A percentile compares a stretch with the other conserved stretches of the same genome.
Conservation (phyloP, 2,113 vertebrate genomes). For the Prunella himalayana region DNA sequence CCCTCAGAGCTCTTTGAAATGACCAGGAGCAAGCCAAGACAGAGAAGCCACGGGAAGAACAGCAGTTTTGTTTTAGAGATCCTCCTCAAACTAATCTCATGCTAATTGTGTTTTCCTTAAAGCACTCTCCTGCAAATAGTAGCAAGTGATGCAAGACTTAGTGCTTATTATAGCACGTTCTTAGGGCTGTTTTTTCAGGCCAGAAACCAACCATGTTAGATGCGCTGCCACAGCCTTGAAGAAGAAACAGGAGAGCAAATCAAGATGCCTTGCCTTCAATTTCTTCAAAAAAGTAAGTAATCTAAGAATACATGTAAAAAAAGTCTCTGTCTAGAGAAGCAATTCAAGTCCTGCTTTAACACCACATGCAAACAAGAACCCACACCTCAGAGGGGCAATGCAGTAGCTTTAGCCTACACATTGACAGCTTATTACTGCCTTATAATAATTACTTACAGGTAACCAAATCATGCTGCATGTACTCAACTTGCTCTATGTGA, state of each 20-base stretch:
- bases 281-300: neutral
- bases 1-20: neutral
- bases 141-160: constrained; percentile 6
- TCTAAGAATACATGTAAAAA: neutral
- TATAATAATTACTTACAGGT: neutral
- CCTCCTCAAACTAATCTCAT: constrained; percentile 9
- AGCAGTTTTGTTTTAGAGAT: neutral
- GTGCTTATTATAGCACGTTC: neutral
- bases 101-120: constrained; percentile 32
- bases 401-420: neutral
- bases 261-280: neutral
- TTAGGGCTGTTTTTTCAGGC: neutral
- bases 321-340: neutral
- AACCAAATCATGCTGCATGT: neutral
- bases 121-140: constrained; percentile 1
- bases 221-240: neutral
- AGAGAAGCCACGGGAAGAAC: neutral
- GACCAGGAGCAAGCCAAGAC: neutral
- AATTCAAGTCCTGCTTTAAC: neutral
- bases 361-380: neutral
- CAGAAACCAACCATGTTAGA: neutral
- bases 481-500: rapidly evolving
- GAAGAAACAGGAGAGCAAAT: neutral
- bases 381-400: neutral
- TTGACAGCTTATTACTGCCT: neutral